Base-by-base conservation (phyloP, 2,113 vertebrate genomes). In the Acanthochromis polyacanthus region DNA sequence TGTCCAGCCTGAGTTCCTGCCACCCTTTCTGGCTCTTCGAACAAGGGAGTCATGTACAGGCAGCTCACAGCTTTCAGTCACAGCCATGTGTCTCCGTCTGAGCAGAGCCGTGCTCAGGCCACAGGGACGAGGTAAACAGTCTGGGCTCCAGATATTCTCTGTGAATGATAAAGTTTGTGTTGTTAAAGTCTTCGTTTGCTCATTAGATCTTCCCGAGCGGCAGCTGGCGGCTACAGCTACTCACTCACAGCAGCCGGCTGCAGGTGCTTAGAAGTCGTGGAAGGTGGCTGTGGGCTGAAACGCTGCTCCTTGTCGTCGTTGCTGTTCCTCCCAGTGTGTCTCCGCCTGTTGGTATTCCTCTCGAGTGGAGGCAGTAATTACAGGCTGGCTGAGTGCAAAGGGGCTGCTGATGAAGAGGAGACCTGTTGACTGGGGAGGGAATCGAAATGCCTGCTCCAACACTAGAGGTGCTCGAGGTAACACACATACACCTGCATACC, bases 281-380 rank as follows among this genome's bases (percentile, higher is more conserved):
- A 71, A 60, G 77, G 53, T 62, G 76, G 81, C 50, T 46, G 48
- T 73, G 77, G 28, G 67, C 63, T 65, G 78, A 76, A 75, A 69
- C 58, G 62, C 65, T 67, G 61, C 22, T 57, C 23, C 12, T 7
- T 46, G 66, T 69, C 52, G 63, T 48, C 69, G 74, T 56, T 75
- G 62, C 50, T 60, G 53, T 78, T 70, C 50, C 51, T 69, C 68
- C 46, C 71, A n/a, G 40, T 70, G 73, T 74, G 84, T 82, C 71
- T 66, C 53, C 45, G 71, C 77, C 69, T 80, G 81, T 74, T 79
- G 86, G 72, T 84, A 79, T 87, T 88, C 85, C 71, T 91, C 85
- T 80, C 80, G 78, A 89, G 82, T 70, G 80, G 80, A 80, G 69
- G 57, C 71, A 57, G 71, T 89, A 88, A 90, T 90, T 86, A 79